Evolutionary conservation across 2,113 vertebrate species (phyloP).

Genomic region (zebrafish (Danio rerio)): GRCz12tu NC_133189.1:49561501-49562000

Average conservation of each 20-base stretch:
- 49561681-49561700: not conserved
- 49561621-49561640: no score
- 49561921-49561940: not conserved
- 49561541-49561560: no score
- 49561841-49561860: constrained; percentile 13
- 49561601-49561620: no score
- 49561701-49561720: not conserved
- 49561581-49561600: not conserved
- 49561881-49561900: not conserved
- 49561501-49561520: no score
- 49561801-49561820: constrained; percentile 47
- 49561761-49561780: constrained; percentile 5
- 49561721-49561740: not conserved
- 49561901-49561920: not conserved
- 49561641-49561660: not conserved
- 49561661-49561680: not conserved
- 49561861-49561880: not conserved
- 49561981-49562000: constrained; percentile 18
- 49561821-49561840: constrained; percentile 18
- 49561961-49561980: constrained; percentile 62
- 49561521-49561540: no score
- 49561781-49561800: constrained; percentile 17
- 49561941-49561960: constrained; percentile 51
- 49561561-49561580: no score
- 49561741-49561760: not conserved